phyloP scores from a whole-genome alignment of 2,113 vertebrate species.

The Clarias gariepinus region DNA sequence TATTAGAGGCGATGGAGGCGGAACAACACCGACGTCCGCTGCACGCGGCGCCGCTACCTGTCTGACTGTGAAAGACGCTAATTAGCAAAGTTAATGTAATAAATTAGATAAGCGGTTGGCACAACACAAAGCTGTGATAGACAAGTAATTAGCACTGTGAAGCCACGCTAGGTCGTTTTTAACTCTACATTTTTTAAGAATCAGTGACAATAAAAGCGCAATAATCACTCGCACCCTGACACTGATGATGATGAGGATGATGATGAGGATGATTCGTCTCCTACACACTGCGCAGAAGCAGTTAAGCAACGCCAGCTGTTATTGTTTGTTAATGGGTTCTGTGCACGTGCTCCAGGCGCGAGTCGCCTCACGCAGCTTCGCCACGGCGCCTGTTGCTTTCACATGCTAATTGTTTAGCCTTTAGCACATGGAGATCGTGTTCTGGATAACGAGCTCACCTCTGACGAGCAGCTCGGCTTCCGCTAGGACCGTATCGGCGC shows the following conservation, averaged over 20 bases:
- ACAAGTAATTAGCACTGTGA: not conserved
- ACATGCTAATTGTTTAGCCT: not conserved
- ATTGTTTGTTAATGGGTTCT: conserved; percentile 6
- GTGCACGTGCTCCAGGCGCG: not conserved
- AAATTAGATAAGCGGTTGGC: conserved; percentile 4
- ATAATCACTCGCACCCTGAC: not conserved
- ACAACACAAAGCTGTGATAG: conserved; percentile 16
- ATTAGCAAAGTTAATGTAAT: conserved; percentile 27
- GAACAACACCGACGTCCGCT: not conserved
- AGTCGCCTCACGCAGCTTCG: not conserved
- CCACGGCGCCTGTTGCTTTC: not conserved
- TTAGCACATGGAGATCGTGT: not conserved
- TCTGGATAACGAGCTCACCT: conserved; percentile 73
- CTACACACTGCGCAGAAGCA: not conserved
- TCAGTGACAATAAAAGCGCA: not conserved
- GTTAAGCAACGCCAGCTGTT: not conserved
- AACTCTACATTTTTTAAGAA: not conserved
- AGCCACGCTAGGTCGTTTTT: not conserved
- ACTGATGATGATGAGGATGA: too few species aligned
- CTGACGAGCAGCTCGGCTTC: conserved; percentile 93
- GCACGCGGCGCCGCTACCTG: not conserved
- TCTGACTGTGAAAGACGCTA: conserved; percentile 4
- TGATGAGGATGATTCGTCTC: not conserved
- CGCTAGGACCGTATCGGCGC: conserved; percentile 84
- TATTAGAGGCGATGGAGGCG: not conserved